These are phyloP conservation scores for Clanis bilineata DNA, from an alignment of 2,888 invertebrate species.

Conservation along the genomic window DNA sequence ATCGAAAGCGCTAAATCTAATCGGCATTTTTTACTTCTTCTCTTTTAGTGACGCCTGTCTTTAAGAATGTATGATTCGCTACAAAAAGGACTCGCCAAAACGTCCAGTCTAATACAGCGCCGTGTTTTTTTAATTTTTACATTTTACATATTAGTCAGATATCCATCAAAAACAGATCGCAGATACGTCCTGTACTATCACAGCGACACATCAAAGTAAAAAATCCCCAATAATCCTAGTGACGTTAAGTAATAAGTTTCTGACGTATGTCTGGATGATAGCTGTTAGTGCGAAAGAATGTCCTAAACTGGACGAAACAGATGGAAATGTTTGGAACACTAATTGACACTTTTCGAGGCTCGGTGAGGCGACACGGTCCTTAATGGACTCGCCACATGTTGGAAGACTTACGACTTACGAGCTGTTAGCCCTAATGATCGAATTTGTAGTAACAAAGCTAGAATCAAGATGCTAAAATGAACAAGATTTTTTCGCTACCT, in stretches of 20 bases:
- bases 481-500: no score
- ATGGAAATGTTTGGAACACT: constrained; percentile 12
- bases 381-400: not conserved
- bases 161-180: constrained; percentile 28
- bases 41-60: no score
- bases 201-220: constrained; percentile 50
- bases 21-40: no score
- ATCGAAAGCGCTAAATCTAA: no score
- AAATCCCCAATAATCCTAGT: constrained; percentile 42
- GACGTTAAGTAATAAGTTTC: constrained; percentile 56
- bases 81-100: no score
- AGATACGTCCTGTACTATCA: constrained; percentile 37
- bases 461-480: no score
- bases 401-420: not conserved
- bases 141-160: no score
- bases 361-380: not conserved
- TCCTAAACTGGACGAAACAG: not conserved
- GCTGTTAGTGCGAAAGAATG: not conserved
- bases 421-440: not conserved
- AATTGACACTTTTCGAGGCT: not conserved
- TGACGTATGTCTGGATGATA: constrained; percentile 38
- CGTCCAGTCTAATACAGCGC: no score
- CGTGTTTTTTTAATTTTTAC: no score
- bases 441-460: not conserved
- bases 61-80: no score